Percentiles rank a stretch among this genome's conserved stretches.
Conservation (phyloP, 2,888 invertebrate genomes). For the Myopa testacea region DNA sequence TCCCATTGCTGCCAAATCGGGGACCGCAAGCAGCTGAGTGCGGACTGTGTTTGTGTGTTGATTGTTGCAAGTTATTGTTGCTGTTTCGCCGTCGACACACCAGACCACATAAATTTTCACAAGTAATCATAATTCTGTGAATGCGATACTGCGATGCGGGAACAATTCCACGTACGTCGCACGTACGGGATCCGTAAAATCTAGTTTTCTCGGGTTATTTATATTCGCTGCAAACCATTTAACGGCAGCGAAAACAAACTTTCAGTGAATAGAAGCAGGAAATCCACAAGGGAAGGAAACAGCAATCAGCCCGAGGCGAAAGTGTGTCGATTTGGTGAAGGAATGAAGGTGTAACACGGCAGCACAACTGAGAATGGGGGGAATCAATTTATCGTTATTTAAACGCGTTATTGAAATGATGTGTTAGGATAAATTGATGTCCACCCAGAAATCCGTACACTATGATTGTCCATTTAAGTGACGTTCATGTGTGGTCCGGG, state of each 20-base stretch:
- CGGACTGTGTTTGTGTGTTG: conserved; percentile 2
- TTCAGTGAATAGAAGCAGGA: not conserved
- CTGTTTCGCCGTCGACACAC: not conserved
- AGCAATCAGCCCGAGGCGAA: not conserved
- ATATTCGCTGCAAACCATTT: conserved; percentile 50
- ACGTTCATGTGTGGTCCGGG: too few relatives aligned
- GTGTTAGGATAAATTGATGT: too few relatives aligned
- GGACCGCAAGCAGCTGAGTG: conserved; percentile 24
- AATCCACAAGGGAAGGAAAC: not conserved
- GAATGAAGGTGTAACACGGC: not conserved
- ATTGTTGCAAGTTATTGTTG: not conserved
- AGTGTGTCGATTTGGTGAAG: not conserved
- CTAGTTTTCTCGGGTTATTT: conserved; percentile 53
- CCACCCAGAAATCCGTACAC: too few relatives aligned
- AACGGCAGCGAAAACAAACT: conserved; percentile 8
- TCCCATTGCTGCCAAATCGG: conserved; percentile 17
- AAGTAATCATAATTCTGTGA: conserved; percentile 51
- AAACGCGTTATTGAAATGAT: too few relatives aligned
- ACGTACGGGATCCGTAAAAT: conserved; percentile 44
- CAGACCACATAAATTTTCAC: conserved; percentile 40
- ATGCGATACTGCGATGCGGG: conserved; percentile 7
- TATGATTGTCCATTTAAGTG: too few relatives aligned
- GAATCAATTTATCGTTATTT: not conserved
- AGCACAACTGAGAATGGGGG: not conserved
- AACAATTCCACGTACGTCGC: not conserved